A percentile compares a stretch with the other conserved stretches of the same genome.
Conservation (phyloP, 1,140 invertebrate genomes). For the Platyscapa corneri region DNA sequence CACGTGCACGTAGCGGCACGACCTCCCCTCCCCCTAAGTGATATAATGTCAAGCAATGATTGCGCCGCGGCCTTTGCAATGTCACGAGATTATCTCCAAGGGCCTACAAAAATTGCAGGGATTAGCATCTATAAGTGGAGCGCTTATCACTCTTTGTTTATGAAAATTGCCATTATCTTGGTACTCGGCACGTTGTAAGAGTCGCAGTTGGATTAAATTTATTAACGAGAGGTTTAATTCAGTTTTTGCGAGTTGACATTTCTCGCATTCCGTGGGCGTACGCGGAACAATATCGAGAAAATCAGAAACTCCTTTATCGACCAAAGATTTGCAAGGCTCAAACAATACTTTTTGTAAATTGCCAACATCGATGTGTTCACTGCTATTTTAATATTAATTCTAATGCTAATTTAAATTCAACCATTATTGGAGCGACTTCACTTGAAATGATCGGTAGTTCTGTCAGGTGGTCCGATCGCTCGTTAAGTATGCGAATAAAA, state of each 20-base stretch:
- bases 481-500: neutral
- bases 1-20: neutral
- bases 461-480: neutral
- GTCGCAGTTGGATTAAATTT: neutral
- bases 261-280: neutral
- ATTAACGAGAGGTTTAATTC: conserved; percentile 2
- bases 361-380: no score
- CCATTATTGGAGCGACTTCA: no score
- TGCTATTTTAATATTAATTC: no score
- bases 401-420: no score
- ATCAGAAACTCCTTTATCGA: neutral
- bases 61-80: neutral
- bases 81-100: neutral
- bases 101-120: neutral
- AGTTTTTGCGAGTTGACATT: neutral
- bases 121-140: neutral
- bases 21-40: neutral
- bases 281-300: neutral
- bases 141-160: conserved; percentile 27
- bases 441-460: no score
- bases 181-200: neutral
- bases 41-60: neutral
- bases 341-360: neutral
- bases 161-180: conserved; percentile 16
- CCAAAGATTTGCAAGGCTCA: no score